A percentile compares a stretch with the other conserved stretches of the same genome.
Evolutionary conservation across 2,113 vertebrate species (phyloP).

Genomic region (Urocolius indicus): DNA sequence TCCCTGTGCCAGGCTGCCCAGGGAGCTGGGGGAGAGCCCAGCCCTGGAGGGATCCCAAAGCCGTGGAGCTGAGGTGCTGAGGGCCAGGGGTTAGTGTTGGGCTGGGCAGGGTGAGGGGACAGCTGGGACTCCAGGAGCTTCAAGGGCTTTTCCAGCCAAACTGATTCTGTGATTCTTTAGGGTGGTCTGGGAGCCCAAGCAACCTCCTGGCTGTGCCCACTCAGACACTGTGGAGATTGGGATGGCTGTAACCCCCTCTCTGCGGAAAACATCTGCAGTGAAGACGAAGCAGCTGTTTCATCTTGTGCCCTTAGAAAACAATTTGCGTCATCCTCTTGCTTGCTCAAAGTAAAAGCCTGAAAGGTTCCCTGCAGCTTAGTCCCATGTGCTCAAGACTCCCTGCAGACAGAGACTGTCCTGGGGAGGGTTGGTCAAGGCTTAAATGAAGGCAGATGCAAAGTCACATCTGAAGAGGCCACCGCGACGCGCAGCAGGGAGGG

Average conservation of each 20-base stretch:
- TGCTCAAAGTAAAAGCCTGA: neutral
- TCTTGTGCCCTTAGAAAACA: neutral
- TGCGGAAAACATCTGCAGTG: neutral
- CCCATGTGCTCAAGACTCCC: neutral
- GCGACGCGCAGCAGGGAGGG: fast-evolving
- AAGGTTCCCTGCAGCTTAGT: neutral
- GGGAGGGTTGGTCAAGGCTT: neutral
- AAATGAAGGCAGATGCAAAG: conserved; percentile 17
- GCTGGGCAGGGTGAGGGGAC: no score
- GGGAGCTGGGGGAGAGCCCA: no score
- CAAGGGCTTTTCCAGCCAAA: neutral
- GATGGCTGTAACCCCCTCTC: fast-evolving
- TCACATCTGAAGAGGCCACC: neutral
- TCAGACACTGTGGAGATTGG: fast-evolving
- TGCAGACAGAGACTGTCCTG: fast-evolving
- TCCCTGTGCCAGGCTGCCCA: no score
- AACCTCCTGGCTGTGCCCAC: neutral
- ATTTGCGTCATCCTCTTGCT: conserved; percentile 32
- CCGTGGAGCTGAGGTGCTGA: no score
- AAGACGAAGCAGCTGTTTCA: neutral
- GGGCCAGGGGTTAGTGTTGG: no score
- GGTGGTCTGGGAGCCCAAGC: neutral
- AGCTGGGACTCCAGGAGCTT: neutral
- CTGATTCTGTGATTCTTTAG: neutral
- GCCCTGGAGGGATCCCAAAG: no score